A percentile compares a stretch with the other conserved stretches of the same genome.
Evolutionary conservation across 2,888 invertebrate species (phyloP).

Genomic region (Glomeris marginata): DNA sequence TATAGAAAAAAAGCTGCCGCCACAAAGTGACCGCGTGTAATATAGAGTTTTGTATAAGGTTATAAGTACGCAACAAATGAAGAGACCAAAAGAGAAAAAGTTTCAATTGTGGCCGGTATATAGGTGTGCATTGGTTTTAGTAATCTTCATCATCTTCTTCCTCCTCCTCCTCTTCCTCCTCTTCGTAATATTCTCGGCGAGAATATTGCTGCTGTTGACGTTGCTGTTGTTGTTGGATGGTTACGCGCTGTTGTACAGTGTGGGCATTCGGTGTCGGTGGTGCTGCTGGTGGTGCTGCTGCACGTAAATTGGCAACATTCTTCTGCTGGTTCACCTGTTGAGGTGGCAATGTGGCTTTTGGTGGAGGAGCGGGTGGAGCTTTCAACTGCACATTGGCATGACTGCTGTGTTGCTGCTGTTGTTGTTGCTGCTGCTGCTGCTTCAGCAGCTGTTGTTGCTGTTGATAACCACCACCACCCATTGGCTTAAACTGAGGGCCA

Average conservation of each 20-base stretch:
- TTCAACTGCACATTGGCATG: conserved; percentile 13
- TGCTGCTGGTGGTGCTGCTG: not conserved
- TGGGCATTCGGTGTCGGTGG: not conserved
- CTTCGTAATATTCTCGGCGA: conserved; percentile 10
- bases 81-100: not conserved
- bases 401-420: conserved; percentile 33
- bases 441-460: not conserved
- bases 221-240: not conserved
- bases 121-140: not conserved
- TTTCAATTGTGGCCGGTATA: no score
- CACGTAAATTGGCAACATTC: not conserved
- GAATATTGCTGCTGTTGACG: conserved; percentile 1
- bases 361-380: not conserved
- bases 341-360: not conserved
- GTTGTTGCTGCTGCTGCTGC: conserved; percentile 24
- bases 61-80: not conserved
- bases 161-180: conserved; percentile 15
- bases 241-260: not conserved
- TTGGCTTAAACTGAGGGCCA: not conserved
- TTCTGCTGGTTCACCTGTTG: not conserved
- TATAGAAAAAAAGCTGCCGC: not conserved
- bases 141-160: conserved; percentile 11
- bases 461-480: not conserved
- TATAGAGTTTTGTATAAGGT: no score
- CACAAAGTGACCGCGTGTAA: not conserved